Evolutionary conservation across 2,888 invertebrate species (phyloP), one percentile per base, ranked within the genome.

Genomic region (Drosophila sordidula): DNA sequence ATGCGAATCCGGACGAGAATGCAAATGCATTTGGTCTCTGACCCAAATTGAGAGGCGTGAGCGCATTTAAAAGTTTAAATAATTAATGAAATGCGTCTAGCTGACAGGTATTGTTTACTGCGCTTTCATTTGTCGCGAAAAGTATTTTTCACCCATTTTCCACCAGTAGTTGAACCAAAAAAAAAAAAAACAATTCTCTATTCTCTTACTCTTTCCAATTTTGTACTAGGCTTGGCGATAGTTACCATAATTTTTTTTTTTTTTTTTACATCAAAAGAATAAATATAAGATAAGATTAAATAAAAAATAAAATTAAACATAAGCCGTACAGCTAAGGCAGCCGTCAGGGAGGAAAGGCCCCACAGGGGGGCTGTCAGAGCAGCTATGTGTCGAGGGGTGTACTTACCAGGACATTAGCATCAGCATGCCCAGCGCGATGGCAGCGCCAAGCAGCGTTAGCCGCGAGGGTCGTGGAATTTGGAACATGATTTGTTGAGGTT

Each of bases 391-490:
- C 34, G 12, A 34, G 1, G 12, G 34, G 34, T 54, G 54, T 54
- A 85, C 90, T 90, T 74, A 91, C 90, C 90, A 90, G 80, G 87
- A 74, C 67, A 90, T 76, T 49, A 90, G 56, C 42, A 82, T 51
- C 58, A 86, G 61, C 46, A 77, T 64, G 46, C 76, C 51, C n/a
- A 90, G 44, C 32, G 77, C 82, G 8, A 63, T 34, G 72, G 77
- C 49, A 65, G 64, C 79, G 36, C 78, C 75, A 36, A 83, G 80
- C 55, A 90, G 62, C 54, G 79, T 63, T 36, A 85, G 57, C 55
- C 75, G 78, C 41, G 72, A 79, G 29, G 80, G 78, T 65, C 82
- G 64, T 51, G 78, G 72, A 69, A 89, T 73, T 67, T 80, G 76
- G 38, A 87, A 78, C 90, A 90, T 90, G 42, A 63, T 83, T 71